phyloP scores from a whole-genome alignment of 1,140 invertebrate species.

The Zaprionus africanus region DNA sequence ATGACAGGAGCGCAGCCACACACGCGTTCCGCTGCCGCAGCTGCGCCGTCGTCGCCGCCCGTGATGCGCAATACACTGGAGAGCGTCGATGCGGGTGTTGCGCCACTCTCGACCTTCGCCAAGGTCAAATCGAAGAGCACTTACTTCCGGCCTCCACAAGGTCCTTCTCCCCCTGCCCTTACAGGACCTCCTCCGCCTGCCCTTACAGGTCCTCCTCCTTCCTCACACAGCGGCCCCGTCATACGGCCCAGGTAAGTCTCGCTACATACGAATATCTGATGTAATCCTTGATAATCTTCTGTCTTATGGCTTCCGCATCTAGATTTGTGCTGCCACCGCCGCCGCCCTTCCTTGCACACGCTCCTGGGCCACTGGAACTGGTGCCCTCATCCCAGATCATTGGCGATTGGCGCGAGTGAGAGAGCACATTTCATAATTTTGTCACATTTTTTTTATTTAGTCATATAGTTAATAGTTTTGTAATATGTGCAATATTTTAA shows the following conservation, averaged over 20 bases:
- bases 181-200: neutral
- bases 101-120: conserved; percentile 42
- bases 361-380: conserved; percentile 68
- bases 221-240: neutral
- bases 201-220: no score
- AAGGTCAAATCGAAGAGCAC: conserved; percentile 32
- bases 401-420: conserved; percentile 71
- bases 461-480: conserved; percentile 16
- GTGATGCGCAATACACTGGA: conserved; percentile 66
- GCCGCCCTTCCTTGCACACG: conserved; percentile 56
- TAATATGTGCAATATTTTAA: conserved; percentile 26
- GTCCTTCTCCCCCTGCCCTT: neutral
- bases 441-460: conserved; percentile 5
- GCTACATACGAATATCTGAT: neutral
- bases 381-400: conserved; percentile 76
- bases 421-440: neutral
- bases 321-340: conserved; percentile 55
- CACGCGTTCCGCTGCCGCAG: conserved; percentile 4
- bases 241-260: conserved; percentile 34
- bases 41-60: conserved; percentile 5
- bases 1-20: neutral
- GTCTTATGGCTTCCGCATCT: neutral
- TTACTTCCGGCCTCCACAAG: neutral
- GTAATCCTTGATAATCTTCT: neutral
- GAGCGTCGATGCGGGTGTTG: conserved; percentile 61